These are phyloP conservation scores for Piscicola geometra DNA, from an alignment of 2,888 invertebrate species.

Conservation along the genomic window DNA sequence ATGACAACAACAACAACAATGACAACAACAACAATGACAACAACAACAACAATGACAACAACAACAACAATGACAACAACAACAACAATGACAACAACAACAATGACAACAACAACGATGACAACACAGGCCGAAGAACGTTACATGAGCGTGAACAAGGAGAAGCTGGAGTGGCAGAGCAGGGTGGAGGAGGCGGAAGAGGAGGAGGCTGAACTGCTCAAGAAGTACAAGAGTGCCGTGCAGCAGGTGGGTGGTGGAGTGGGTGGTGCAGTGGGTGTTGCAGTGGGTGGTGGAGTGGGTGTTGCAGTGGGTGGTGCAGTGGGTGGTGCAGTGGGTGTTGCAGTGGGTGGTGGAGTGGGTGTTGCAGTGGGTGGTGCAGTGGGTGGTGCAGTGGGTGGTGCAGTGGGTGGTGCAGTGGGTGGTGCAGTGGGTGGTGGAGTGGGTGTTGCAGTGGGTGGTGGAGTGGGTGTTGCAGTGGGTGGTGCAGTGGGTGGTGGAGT, in stretches of 20 bases:
- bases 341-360: not conserved
- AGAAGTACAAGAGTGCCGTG: slow-evolving; percentile 84
- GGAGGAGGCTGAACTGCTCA: slow-evolving; percentile 81
- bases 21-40: too few species aligned
- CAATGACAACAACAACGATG: slow-evolving; percentile 71
- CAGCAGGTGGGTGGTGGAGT: slow-evolving; percentile 62
- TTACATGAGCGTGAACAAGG: slow-evolving; percentile 67
- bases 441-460: too few species aligned
- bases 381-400: not conserved
- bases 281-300: too few species aligned
- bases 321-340: too few species aligned
- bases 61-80: too few species aligned
- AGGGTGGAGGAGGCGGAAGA: slow-evolving; percentile 90
- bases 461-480: not conserved
- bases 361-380: not conserved
- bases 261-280: not conserved
- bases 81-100: too few species aligned
- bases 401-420: too few species aligned
- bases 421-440: too few species aligned
- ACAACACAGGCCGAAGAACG: slow-evolving; percentile 66
- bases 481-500: not conserved
- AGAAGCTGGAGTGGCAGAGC: slow-evolving; percentile 74
- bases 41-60: too few species aligned
- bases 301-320: too few species aligned
- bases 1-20: too few species aligned